phyloP scores from a whole-genome alignment of 2,797 vertebrate genomes.

The Sebastes aleutianus region DNA sequence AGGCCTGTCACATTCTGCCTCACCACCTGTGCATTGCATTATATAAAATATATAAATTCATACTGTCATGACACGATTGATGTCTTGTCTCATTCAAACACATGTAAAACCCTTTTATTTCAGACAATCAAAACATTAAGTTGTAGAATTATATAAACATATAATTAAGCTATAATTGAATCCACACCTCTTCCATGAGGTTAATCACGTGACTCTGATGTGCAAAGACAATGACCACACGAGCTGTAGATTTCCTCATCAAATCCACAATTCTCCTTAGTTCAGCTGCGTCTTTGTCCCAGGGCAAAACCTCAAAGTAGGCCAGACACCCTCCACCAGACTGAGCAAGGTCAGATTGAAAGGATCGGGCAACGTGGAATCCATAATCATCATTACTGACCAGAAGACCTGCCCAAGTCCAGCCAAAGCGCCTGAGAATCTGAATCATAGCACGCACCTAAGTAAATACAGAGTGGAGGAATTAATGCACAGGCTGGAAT shows the following conservation, averaged over 20 bases:
- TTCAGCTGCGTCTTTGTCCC: no score
- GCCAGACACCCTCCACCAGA: no score
- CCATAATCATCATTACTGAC: slow-evolving; percentile 76
- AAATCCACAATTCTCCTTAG: no score
- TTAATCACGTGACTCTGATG: no score
- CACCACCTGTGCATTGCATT: slow-evolving; percentile 40
- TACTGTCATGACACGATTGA: neutral
- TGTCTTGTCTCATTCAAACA: neutral
- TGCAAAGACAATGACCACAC: no score
- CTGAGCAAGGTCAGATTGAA: no score
- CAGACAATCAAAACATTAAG: neutral
- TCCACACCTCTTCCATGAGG: slow-evolving; percentile 43
- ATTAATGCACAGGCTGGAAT: no score
- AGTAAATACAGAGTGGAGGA: neutral
- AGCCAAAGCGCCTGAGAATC: slow-evolving; percentile 69
- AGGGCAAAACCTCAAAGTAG: no score
- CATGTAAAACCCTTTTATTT: neutral
- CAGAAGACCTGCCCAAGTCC: slow-evolving; percentile 77
- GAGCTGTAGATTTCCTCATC: no score
- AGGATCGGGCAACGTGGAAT: slow-evolving; percentile 11
- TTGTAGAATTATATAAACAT: neutral
- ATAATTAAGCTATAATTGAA: neutral
- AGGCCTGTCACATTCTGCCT: slow-evolving; percentile 40
- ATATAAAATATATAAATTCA: neutral
- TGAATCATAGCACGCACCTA: slow-evolving; percentile 67